Conservation (phyloP, 2,797 vertebrate species). For the Scleropages formosus region DNA sequence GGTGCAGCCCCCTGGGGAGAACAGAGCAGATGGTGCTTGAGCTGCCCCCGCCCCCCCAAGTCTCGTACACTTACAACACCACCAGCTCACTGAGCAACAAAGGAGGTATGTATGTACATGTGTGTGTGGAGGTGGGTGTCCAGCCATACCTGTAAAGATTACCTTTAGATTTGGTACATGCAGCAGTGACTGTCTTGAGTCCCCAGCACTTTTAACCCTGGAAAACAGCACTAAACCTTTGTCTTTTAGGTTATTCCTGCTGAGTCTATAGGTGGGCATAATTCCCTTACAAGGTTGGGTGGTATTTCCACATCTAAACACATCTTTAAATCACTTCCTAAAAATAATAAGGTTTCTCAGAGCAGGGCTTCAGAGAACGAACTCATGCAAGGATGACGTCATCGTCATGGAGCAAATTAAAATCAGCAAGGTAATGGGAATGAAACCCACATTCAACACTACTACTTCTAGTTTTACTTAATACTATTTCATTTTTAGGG, state of each 20-base stretch:
- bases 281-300: not conserved
- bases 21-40: conserved; percentile 47
- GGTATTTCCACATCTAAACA: not conserved
- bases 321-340: not conserved
- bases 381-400: conserved; percentile 7
- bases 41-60: conserved; percentile 37
- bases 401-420: not conserved
- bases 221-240: not conserved
- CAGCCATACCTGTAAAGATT: not conserved
- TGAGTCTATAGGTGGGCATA: not conserved
- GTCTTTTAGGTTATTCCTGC: not conserved
- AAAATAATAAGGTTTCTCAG: not conserved
- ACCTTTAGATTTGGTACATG: conserved; percentile 3
- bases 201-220: not conserved
- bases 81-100: conserved; percentile 27
- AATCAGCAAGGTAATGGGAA: not conserved
- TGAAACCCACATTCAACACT: not conserved
- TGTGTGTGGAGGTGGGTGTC: not conserved
- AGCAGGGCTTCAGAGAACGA: not conserved
- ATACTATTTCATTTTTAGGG: too few relatives aligned
- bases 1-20: conserved; percentile 31
- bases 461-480: not conserved
- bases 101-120: conserved; percentile 34
- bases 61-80: conserved; percentile 34
- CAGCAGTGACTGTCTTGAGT: not conserved